A percentile compares a stretch with the other conserved stretches of the same genome.
These are phyloP conservation scores for Pelagia noctiluca DNA, from an alignment of 30 jellyfish, hydroid and myxozoan genomes.

Conservation along the genomic window DNA sequence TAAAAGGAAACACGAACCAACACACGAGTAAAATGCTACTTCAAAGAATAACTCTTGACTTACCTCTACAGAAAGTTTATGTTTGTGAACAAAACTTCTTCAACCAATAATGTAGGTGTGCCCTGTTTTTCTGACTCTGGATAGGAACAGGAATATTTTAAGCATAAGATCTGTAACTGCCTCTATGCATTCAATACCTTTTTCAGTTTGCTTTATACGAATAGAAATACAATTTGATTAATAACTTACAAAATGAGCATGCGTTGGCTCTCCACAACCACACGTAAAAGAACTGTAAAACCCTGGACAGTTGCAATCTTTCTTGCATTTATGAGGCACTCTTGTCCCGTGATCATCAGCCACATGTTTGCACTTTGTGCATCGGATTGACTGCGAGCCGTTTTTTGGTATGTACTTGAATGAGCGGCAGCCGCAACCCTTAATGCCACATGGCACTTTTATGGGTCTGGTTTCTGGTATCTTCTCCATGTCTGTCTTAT, in stretches of 20 bases:
- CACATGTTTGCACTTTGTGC: constrained; percentile 87
- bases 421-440: constrained; percentile 87
- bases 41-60: no score
- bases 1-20: no score
- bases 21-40: no score
- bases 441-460: constrained; percentile 77
- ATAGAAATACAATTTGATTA: no score
- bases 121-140: no score
- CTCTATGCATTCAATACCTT: no score
- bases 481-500: constrained; percentile 83
- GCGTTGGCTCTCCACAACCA: constrained; percentile 94
- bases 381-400: constrained; percentile 88
- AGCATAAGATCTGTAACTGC: no score
- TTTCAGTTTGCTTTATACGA: no score
- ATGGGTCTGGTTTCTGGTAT: constrained; percentile 83
- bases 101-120: no score
- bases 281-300: constrained; percentile 85
- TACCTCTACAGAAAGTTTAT: no score
- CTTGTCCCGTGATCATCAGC: constrained; percentile 82
- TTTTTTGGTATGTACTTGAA: constrained; percentile 82
- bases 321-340: constrained; percentile 82
- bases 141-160: no score
- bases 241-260: constrained; percentile 63
- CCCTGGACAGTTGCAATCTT: constrained; percentile 71
- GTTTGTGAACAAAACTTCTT: no score